Conservation (phyloP, 2,888 invertebrate genomes). For the Rotaria macrura region DNA sequence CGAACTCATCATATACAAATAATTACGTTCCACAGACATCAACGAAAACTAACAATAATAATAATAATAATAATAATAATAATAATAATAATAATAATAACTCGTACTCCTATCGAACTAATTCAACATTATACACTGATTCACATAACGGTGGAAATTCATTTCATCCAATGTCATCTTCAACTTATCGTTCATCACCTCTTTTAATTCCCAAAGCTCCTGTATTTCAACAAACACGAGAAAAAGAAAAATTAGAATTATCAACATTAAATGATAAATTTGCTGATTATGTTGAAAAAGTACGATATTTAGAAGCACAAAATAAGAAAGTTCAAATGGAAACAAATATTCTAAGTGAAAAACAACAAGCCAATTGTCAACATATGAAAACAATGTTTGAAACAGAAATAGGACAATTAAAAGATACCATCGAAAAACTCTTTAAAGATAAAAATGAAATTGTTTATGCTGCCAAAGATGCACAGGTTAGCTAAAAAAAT, state of each 20-base stretch:
- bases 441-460: conserved; percentile 45
- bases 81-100: neutral
- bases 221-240: conserved; percentile 12
- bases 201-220: neutral
- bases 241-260: conserved; percentile 33
- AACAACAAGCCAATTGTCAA: neutral
- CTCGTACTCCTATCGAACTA: neutral
- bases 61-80: too few species aligned
- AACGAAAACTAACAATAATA: neutral
- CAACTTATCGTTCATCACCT: neutral
- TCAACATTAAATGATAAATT: conserved; percentile 51
- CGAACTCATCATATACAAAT: neutral
- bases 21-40: neutral
- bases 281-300: conserved; percentile 52
- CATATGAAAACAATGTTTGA: conserved; percentile 50
- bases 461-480: neutral
- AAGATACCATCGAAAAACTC: conserved; percentile 52
- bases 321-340: conserved; percentile 48
- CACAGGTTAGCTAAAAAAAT: too few species aligned
- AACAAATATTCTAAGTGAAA: conserved; percentile 41
- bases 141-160: neutral
- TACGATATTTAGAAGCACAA: conserved; percentile 50
- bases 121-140: neutral
- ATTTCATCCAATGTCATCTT: neutral
- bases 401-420: conserved; percentile 51